A percentile compares a stretch with the other conserved stretches of the same genome.
phyloP scores from a whole-genome alignment of 2,888 invertebrate species.

The Tenthredo livida region DNA sequence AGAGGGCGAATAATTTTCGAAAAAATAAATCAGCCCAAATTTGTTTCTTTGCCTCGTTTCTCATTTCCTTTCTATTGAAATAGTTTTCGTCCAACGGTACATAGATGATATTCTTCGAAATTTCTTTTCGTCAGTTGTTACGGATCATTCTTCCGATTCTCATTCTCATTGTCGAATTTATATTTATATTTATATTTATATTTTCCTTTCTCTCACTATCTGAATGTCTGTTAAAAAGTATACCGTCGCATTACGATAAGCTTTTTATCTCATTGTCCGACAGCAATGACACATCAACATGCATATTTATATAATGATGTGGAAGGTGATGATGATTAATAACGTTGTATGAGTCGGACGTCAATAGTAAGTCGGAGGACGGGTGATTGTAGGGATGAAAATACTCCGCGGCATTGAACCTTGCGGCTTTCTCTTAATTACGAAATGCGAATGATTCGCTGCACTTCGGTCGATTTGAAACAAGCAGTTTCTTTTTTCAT shows the following conservation, averaged over 20 bases:
- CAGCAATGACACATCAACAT: slow-evolving; percentile 23
- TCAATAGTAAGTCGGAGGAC: background rate
- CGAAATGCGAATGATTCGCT: background rate
- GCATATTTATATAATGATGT: slow-evolving; percentile 31
- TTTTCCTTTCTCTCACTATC: background rate
- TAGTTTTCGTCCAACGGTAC: background rate
- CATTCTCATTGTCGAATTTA: background rate
- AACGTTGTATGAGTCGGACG: background rate
- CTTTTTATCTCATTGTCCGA: slow-evolving; percentile 29
- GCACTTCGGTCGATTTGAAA: background rate
- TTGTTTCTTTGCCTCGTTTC: too few species aligned
- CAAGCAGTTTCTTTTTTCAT: background rate
- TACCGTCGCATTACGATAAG: background rate
- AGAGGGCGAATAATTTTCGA: background rate
- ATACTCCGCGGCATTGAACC: background rate
- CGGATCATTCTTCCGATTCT: background rate
- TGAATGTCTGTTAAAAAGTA: background rate
- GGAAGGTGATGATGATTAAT: slow-evolving; percentile 1
- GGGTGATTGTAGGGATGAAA: background rate
- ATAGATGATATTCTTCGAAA: background rate
- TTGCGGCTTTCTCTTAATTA: background rate
- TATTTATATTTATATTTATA: background rate
- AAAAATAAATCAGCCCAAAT: background rate
- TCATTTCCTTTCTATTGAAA: background rate
- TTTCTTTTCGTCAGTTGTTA: background rate